Percentiles rank a stretch among this genome's conserved stretches.
phyloP scores from a whole-genome alignment of 2,888 invertebrate species.

The Acronicta aceris region DNA sequence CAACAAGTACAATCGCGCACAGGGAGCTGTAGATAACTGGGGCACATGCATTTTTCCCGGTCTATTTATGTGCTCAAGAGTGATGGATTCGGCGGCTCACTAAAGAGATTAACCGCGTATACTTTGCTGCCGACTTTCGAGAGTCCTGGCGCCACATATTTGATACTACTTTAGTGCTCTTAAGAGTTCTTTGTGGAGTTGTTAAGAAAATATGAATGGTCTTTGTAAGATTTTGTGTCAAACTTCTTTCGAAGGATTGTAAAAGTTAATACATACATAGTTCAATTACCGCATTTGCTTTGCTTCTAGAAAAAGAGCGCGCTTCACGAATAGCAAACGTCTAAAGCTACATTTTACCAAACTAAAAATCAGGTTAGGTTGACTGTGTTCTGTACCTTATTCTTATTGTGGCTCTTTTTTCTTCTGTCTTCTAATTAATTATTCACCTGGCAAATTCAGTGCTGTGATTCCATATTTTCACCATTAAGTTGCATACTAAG shows the following conservation, averaged over 20 bases:
- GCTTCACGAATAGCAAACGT: too few relatives aligned
- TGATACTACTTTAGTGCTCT: conserved; percentile 60
- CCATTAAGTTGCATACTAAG: conserved; percentile 51
- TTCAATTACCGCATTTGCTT: too few relatives aligned
- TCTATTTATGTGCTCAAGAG: conserved; percentile 76
- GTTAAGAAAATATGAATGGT: conserved; percentile 41
- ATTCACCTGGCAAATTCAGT: conserved; percentile 7
- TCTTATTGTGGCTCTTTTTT: background rate
- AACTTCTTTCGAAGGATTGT: conserved; percentile 18
- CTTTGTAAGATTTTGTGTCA: conserved; percentile 31
- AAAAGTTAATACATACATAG: background rate
- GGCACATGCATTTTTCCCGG: conserved; percentile 79
- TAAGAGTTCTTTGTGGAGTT: conserved; percentile 58
- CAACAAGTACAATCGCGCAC: conserved; percentile 54
- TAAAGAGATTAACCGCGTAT: conserved; percentile 65
- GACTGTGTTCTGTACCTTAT: too few relatives aligned
- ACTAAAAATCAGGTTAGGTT: background rate
- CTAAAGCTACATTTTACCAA: background rate
- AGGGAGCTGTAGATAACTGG: conserved; percentile 65
- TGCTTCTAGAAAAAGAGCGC: too few relatives aligned
- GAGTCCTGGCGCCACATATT: conserved; percentile 73
- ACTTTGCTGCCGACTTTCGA: conserved; percentile 57
- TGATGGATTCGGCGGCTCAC: conserved; percentile 72
- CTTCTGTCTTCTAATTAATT: background rate
- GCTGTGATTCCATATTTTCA: conserved; percentile 40